Base-by-base conservation (phyloP, 64 coral and sea anemone species). In the Cladopsammia gracilis region DNA sequence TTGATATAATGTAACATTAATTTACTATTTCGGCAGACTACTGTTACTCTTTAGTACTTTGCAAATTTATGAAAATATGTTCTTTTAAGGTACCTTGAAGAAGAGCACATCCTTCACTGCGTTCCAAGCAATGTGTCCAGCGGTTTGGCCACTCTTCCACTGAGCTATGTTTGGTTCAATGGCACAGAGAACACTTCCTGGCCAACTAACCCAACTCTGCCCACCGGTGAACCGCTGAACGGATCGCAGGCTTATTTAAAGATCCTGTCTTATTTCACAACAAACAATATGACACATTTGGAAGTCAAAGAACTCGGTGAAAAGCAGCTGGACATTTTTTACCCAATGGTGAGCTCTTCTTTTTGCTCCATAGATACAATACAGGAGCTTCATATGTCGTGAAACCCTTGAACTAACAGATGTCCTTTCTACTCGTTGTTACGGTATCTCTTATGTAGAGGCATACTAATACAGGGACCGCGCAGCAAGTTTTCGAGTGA, bases 71-170 rank as follows among this genome's bases (percentile, higher is more conserved):
- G n/a, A n/a, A n/a, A n/a, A n/a, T n/a, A n/a, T n/a, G n/a, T n/a
- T n/a, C n/a, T n/a, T n/a, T n/a, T n/a, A n/a, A 93, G 91, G n/a
- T 93, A 86, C 44, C 81, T 93, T 8, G 82, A 93, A 20, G 18
- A 57, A 7, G 91, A 93, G 43, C 60, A 93, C 62, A 52, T 52
- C 20, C 70, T 60, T 47, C 82, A 93, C 34, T 93, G 91, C n/a
- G 91, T 93, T 62, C 82, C 91, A 48, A 93, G 82, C 19, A 86
- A 85, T 59, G 91, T 93, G 45, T 93, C 91, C 60, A 87, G 91
- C 49, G 91, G 91, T 24, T 75, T 93, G 19, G 82, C 81, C 13
- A 69, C 49, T 18, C 83, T 83, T 18, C 91, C 91, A 11, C 26
- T 93, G 14, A 51, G 60, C 10, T 64, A 93, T 53, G 48, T 93